Conservation (phyloP, 1,140 invertebrate genomes). For the Macrocentrus cingulum region DNA sequence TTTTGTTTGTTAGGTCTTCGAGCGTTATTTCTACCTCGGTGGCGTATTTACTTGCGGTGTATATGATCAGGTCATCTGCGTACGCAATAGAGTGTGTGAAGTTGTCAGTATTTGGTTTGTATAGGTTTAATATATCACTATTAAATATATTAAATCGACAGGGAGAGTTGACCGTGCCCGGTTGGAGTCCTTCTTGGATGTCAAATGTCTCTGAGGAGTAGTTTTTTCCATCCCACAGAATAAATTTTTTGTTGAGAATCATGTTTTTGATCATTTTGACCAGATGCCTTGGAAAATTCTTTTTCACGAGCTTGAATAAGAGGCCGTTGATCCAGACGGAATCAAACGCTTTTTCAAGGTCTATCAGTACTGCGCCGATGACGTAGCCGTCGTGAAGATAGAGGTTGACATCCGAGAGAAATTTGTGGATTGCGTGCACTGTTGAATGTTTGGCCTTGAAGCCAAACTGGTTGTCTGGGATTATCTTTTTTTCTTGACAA, state of each 20-base stretch:
- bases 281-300: conserved; percentile 20
- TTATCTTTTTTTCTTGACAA: not conserved
- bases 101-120: not conserved
- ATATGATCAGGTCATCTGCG: conserved; percentile 16
- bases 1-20: not conserved
- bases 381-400: not conserved
- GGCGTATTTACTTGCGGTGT: not conserved
- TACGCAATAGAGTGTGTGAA: conserved; percentile 8
- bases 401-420: not conserved
- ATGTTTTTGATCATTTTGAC: conserved; percentile 6
- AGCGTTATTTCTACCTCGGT: not conserved
- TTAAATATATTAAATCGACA: conserved; percentile 22
- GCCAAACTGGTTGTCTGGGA: conserved; percentile 4
- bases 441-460: not conserved
- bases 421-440: not conserved
- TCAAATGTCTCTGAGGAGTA: not conserved
- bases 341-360: conserved; percentile 10
- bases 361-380: not conserved
- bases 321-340: conserved; percentile 24
- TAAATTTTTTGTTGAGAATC: conserved; percentile 13
- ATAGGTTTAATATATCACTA: conserved; percentile 7
- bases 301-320: conserved; percentile 22
- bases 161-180: conserved; percentile 22
- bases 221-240: conserved; percentile 7
- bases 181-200: conserved; percentile 16